Evolutionary conservation across 2,113 vertebrate genomes (phyloP), one percentile per base, ranked within the genome.

Genomic region (Nibea coibor): DNA sequence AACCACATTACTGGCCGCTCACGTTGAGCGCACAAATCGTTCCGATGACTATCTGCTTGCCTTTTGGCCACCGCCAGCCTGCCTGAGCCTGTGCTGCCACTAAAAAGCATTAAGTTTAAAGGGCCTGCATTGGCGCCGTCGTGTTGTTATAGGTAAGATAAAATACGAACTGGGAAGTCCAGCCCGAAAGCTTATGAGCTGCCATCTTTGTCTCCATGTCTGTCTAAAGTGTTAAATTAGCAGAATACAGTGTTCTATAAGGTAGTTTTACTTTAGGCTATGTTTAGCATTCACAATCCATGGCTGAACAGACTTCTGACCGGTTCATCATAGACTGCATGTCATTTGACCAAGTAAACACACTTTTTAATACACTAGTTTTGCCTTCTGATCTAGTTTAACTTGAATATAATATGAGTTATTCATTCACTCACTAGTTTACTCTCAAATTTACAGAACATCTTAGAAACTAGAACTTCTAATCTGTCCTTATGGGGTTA

Each of bases 11-110:
- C 35, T 39, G 35, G 35, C 8, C 8, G 28, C 16, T 22, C 16
- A 10, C 57, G 24, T 62, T 9, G 24, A 53, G 45, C 9, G 19
- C 7, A 39, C 26, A n/a, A 5, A 73, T 63, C 9, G 1, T 42
- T 67, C 45, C 65, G 7, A 50, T 20, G 64, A 61, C 17, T 61
- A 64, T 76, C 50, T 68, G 24, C 35, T 83, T 65, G 20, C 35
- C 22, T 50, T 51, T n/a, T 57, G 42, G 51, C 67, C 42, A 39
- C 72, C 48, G 65, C 26, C 47, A 69, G 10, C 35, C 4, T 42
- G 53, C 28, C n/a, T 58, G 1, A n/a, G 42, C 63, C 5, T 74
- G 9, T 24, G 28, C 26, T 63, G 31, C 24, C 47, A 24, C 31
- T 16, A 63, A 53, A 53, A 63, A 62, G 10, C 45, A 9, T 2